Conservation (phyloP, 2,113 vertebrate genomes). For the Lophotis ruficrista region DNA sequence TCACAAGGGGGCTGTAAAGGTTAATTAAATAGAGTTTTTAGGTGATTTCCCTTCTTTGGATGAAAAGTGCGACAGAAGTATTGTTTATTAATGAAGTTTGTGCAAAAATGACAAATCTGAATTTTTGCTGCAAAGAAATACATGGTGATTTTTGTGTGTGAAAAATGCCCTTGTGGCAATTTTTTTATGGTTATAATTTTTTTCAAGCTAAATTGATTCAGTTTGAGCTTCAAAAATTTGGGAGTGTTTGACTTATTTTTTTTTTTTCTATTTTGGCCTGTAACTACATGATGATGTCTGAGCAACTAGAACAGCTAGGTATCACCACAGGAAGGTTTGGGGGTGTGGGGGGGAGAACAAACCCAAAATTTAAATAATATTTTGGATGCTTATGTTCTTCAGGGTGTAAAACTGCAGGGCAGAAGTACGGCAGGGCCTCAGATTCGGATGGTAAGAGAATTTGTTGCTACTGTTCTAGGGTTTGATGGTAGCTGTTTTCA, state of each 20-base stretch:
- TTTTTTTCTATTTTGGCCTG: not conserved
- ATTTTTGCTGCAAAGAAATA: not conserved
- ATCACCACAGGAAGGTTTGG: not conserved
- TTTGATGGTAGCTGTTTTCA: not conserved
- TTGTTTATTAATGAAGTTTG: conserved; percentile 55
- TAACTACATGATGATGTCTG: not conserved
- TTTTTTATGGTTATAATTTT: not conserved
- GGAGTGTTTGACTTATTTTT: not conserved
- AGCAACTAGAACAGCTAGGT: not conserved
- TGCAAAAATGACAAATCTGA: not conserved
- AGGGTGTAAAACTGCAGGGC: not conserved
- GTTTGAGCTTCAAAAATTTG: not conserved
- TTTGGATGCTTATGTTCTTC: not conserved
- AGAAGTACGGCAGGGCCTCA: not conserved
- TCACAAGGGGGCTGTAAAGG: conserved; percentile 63
- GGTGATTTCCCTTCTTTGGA: conserved; percentile 55
- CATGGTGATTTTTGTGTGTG: not conserved
- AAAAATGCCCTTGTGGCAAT: not conserved
- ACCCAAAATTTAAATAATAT: not conserved
- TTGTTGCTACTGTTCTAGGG: not conserved
- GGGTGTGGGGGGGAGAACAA: not conserved
- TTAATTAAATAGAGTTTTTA: conserved; percentile 68
- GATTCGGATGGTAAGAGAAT: not conserved
- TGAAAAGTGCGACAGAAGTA: not conserved
- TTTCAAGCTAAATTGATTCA: not conserved